Conservation (phyloP, 2,888 invertebrate species). For the Tachina grossa region DNA sequence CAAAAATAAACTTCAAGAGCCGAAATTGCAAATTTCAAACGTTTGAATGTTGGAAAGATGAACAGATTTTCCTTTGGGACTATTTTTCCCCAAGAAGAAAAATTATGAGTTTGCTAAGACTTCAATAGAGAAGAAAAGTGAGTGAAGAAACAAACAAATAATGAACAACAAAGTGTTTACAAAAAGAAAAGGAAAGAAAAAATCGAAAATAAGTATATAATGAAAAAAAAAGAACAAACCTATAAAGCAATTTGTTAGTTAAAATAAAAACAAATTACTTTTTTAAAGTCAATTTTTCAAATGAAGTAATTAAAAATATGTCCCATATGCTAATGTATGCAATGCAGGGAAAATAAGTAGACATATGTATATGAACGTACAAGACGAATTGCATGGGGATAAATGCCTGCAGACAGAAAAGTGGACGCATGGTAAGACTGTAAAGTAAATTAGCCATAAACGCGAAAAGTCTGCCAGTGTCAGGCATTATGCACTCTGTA, state of each 20-base stretch:
- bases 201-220: neutral
- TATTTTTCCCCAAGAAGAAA: constrained; percentile 50
- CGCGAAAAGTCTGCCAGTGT: constrained; percentile 52
- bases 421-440: constrained; percentile 19
- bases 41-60: constrained; percentile 49
- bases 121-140: constrained; percentile 21
- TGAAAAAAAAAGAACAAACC: constrained; percentile 16
- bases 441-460: constrained; percentile 54
- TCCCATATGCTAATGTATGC: constrained; percentile 40
- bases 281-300: constrained; percentile 68
- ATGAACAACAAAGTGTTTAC: constrained; percentile 29
- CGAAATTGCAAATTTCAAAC: constrained; percentile 49
- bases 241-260: constrained; percentile 66
- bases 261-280: constrained; percentile 60
- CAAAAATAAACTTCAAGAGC: constrained; percentile 48
- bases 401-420: constrained; percentile 35
- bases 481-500: constrained; percentile 8
- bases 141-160: constrained; percentile 31
- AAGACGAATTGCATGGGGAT: constrained; percentile 33
- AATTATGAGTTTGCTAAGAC: constrained; percentile 64
- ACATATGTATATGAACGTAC: neutral
- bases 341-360: neutral
- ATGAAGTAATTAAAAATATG: constrained; percentile 60
- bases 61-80: constrained; percentile 61
- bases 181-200: neutral